Percentiles rank a stretch among this genome's conserved stretches.
Evolutionary conservation across 2,888 invertebrate genomes (phyloP).

Genomic region (Ichneumoninae sp.): DNA sequence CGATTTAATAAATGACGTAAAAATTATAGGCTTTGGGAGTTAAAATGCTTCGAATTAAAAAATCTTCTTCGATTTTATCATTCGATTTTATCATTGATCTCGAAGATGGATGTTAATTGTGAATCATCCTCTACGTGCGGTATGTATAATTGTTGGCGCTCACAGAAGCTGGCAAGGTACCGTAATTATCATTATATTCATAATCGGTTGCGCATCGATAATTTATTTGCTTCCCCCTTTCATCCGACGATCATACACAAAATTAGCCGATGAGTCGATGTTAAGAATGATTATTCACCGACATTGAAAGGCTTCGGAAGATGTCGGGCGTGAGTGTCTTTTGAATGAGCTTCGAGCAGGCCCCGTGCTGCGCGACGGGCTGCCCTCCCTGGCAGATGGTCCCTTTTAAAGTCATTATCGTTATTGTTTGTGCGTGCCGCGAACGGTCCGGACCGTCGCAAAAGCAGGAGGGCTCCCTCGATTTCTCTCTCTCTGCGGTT

Average conservation of each 20-base stretch:
- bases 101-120: slow-evolving; percentile 41
- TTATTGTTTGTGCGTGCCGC: slow-evolving; percentile 74
- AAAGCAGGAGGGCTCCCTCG: slow-evolving; percentile 43
- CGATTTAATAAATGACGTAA: no score
- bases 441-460: slow-evolving; percentile 52
- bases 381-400: slow-evolving; percentile 69
- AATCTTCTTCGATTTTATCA: neutral
- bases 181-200: slow-evolving; percentile 58
- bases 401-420: slow-evolving; percentile 76
- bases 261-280: slow-evolving; percentile 39
- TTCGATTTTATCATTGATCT: neutral
- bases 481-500: slow-evolving; percentile 17
- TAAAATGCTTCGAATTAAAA: no score
- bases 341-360: slow-evolving; percentile 57
- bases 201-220: slow-evolving; percentile 34
- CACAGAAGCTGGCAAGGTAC: slow-evolving; percentile 40
- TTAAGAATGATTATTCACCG: slow-evolving; percentile 48
- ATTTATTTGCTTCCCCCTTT: slow-evolving; percentile 7
- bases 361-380: slow-evolving; percentile 57
- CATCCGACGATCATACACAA: slow-evolving; percentile 29
- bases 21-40: no score
- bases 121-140: neutral
- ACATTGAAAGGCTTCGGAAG: slow-evolving; percentile 37
- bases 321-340: slow-evolving; percentile 34
- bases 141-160: slow-evolving; percentile 13